A percentile compares a stretch with the other conserved stretches of the same genome.
Evolutionary conservation across 2,113 vertebrate genomes (phyloP).

Genomic region (Anhinga rufa): DNA sequence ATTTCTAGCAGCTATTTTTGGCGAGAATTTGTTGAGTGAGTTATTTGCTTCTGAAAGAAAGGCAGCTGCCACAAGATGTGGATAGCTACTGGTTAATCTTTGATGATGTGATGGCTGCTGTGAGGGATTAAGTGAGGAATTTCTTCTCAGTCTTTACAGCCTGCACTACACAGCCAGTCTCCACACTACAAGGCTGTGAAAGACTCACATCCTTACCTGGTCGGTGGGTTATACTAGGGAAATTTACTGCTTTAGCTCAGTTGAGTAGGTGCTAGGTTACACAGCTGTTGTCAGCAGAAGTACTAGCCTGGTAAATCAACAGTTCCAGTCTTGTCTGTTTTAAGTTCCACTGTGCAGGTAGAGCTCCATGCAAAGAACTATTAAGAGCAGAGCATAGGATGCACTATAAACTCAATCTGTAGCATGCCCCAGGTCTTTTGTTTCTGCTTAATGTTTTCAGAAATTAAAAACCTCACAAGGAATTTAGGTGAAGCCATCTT

Average conservation of each 20-base stretch:
- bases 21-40: neutral
- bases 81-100: neutral
- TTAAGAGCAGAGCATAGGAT: neutral
- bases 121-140: neutral
- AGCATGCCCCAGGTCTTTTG: neutral
- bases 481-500: neutral
- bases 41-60: neutral
- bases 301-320: neutral
- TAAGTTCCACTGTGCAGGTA: neutral
- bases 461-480: neutral
- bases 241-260: neutral
- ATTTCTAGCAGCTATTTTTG: neutral
- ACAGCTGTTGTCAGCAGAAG: neutral
- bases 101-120: neutral
- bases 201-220: neutral
- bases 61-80: neutral
- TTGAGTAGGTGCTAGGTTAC: neutral
- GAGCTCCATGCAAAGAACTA: neutral
- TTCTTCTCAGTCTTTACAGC: neutral
- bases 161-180: neutral
- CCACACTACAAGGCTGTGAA: neutral
- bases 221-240: neutral
- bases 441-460: neutral
- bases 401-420: neutral
- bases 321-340: neutral